Evolutionary conservation across 2,888 invertebrate genomes (phyloP), one percentile per base, ranked within the genome.

Genomic region (Meloe dianella): DNA sequence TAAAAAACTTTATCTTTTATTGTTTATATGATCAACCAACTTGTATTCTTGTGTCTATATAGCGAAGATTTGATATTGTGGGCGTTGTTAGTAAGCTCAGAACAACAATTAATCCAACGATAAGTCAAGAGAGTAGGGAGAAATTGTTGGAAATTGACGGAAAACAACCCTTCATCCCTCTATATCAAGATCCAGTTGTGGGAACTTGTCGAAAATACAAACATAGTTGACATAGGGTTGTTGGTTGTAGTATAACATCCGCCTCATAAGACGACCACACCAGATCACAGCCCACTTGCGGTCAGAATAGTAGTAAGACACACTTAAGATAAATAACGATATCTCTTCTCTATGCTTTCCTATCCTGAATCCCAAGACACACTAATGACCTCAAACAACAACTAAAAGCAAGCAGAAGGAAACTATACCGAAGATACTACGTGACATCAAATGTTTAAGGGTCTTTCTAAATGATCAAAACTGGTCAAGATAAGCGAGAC

Each of bases 261-360:
- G 78, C 78, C 77, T 58, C 64, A 29, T 60, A 78, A 35, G 67
- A 67, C 75, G 80, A 79, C 79, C 81, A 76, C 80, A 79, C 54
- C 80, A 79, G 80, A 83, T 82, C 80, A 81, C 80, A 74, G 74
- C 78, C 77, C 77, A 80, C 77, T 79, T 80, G 81, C 79, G 81
- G 81, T 80, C 80, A 78, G 73, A 77, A 54, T 54, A 7, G 75
- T 73, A 77, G 75, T 76, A 79, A 81, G 81, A 82, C 81, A 79
- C 79, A 80, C 80, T 80, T 78, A 82, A 83, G 83, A 83, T 83
- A 83, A 83, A 83, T 83, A 83, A 83, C 82, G 82, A 83, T 83
- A 82, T 83, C 83, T 80, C 76, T 79, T 78, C 78, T 54, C 24
- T 54, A 4, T n/a, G 5, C 27, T 27, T 32, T 77, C 75, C 78